These are phyloP conservation scores for Mormoops blainvillei DNA, from an alignment of 2,113 vertebrate genomes.

Conservation along the genomic window DNA sequence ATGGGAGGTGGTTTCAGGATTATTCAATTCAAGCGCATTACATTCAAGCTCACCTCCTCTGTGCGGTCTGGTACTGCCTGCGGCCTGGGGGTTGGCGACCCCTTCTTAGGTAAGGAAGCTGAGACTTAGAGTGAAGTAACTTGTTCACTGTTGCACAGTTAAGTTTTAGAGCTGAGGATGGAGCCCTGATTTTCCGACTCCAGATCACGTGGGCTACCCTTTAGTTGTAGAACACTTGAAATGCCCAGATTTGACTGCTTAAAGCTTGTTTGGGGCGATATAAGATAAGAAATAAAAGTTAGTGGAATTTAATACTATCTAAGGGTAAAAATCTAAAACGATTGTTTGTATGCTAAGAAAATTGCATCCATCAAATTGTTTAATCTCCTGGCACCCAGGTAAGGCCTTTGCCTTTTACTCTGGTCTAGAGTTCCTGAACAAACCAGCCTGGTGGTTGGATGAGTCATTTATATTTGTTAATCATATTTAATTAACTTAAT, in stretches of 20 bases:
- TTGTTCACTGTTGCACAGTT: not conserved
- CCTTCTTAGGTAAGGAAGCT: not conserved
- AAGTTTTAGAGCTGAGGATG: not conserved
- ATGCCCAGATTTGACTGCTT: not conserved
- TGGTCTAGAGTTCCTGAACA: not conserved
- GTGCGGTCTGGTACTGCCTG: too few relatives aligned
- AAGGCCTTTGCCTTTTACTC: not conserved
- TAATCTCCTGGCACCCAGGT: not conserved
- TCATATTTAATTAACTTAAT: conserved; percentile 49
- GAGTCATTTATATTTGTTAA: conserved; percentile 46
- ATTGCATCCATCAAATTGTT: not conserved
- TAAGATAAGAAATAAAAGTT: not conserved
- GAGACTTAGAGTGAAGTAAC: not conserved
- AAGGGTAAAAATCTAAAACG: not conserved
- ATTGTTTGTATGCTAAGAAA: not conserved
- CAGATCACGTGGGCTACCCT: not conserved
- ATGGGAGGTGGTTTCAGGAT: too few relatives aligned
- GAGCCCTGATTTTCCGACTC: not conserved
- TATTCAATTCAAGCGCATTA: too few relatives aligned
- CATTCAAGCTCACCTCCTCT: too few relatives aligned
- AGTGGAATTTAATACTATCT: not conserved
- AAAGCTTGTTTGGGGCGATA: not conserved
- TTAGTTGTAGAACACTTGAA: not conserved
- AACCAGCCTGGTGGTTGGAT: not conserved
- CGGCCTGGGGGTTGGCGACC: too few relatives aligned